Evolutionary conservation across 2,888 invertebrate genomes (phyloP).

Genomic region (Amblyjoppa fuscipennis): DNA sequence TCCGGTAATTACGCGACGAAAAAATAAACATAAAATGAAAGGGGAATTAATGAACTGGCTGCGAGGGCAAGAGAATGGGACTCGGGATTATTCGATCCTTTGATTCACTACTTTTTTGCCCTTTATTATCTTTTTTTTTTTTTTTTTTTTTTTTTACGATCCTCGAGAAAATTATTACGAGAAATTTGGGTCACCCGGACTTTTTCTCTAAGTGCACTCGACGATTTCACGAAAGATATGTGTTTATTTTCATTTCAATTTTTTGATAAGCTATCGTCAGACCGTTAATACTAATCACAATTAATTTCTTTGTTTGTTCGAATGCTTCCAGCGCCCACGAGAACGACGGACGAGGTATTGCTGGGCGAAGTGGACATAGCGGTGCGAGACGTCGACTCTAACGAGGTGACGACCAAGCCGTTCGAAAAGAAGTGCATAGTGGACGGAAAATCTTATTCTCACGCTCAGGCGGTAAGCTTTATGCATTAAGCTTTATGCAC

Average conservation of each 20-base stretch:
- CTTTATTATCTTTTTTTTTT: neutral
- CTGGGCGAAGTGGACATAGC: slow-evolving; percentile 81
- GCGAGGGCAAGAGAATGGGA: neutral
- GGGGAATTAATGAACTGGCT: neutral
- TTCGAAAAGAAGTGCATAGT: slow-evolving; percentile 79
- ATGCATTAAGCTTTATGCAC: slow-evolving; percentile 68
- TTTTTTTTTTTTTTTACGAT: neutral
- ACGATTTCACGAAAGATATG: no score
- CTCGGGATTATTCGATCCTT: neutral
- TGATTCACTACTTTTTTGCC: neutral
- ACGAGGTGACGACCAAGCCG: slow-evolving; percentile 77
- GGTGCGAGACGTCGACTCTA: slow-evolving; percentile 70
- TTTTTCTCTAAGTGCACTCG: no score
- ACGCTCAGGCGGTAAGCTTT: slow-evolving; percentile 80
- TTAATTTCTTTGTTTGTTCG: neutral
- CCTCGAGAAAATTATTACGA: neutral
- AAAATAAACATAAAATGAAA: slow-evolving; percentile 20
- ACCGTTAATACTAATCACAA: neutral
- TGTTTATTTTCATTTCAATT: no score
- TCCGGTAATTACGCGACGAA: slow-evolving; percentile 53
- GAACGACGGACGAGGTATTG: slow-evolving; percentile 77
- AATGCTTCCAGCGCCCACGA: slow-evolving; percentile 78
- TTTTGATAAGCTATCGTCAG: neutral
- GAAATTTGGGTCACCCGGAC: no score
- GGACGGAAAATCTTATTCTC: slow-evolving; percentile 80